Evolutionary conservation across 2,113 vertebrate species (phyloP), one percentile per base, ranked within the genome.

Genomic region (Notarius quadriscutis): DNA sequence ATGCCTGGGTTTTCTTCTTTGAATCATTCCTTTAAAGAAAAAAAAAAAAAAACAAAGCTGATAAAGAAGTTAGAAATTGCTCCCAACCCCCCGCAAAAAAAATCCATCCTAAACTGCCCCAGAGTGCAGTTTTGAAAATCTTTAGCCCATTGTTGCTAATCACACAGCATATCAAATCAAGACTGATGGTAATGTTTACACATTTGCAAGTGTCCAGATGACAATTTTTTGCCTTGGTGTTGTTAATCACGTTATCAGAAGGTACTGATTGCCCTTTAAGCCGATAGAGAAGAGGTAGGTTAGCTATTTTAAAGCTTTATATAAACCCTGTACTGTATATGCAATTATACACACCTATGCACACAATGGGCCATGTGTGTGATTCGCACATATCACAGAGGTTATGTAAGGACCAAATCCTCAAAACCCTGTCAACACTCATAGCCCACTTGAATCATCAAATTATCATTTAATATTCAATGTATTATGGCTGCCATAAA

Each of bases 11-110:
- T 92, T 91, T 88, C 10, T 53, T 85, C 55, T 91, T 91, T 75
- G 48, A n/a, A 83, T 94, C 94, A 89, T 90, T 88, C 90, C 98
- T 99, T 88, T 41, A 91, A 97, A 50, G 8, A 30, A 55, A 51
- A 22, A 81, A 6, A 25, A 50, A 25, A 30, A 22, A 30, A 1
- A 27, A 17, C 30, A 60, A 41, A 17, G n/a, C 2, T 6, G 18
- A 25, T 8, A 1, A 27, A n/a, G n/a, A 27, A 9, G 0, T 34
- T 48, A 72, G 65, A 67, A 34, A 25, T 41, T 25, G 48, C 25
- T 11, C 25, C 25, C 11, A 48, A n/a, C 15, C 9, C 27, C 18
- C 34, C 2, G 1, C 30, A 30, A 30, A 27, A 53, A 79, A 5
- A 41, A 41, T 2, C 2, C 30, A 58, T 11, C 55, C 4, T 9